phyloP scores from a whole-genome alignment of 1,140 invertebrate species.

The Laupala kohalensis region DNA sequence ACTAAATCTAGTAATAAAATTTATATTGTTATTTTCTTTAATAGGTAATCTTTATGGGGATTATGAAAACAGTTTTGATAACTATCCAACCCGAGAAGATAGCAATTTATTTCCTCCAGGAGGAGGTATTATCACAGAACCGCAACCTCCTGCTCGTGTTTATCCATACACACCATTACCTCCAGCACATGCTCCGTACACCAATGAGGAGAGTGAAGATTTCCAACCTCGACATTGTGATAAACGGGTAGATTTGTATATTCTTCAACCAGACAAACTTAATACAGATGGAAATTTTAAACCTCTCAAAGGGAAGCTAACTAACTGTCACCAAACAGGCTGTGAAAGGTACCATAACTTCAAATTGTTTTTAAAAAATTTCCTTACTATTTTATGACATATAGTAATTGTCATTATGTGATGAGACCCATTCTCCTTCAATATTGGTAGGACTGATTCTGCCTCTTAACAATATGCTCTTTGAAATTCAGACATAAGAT shows the following conservation, averaged over 20 bases:
- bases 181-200: neutral
- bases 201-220: conserved; percentile 30
- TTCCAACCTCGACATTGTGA: conserved; percentile 59
- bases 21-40: neutral
- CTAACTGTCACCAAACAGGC: conserved; percentile 76
- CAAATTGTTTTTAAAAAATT: no score
- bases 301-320: conserved; percentile 74
- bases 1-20: no score
- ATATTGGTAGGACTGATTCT: no score
- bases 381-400: no score
- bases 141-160: neutral
- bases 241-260: conserved; percentile 74
- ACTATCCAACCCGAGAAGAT: conserved; percentile 27
- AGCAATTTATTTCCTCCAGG: conserved; percentile 16
- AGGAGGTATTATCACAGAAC: neutral
- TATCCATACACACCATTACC: neutral
- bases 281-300: conserved; percentile 62
- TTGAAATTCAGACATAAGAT: no score
- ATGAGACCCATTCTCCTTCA: no score
- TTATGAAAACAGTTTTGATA: conserved; percentile 23
- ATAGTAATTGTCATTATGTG: no score
- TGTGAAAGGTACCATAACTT: conserved; percentile 83
- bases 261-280: conserved; percentile 63
- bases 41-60: conserved; percentile 22
- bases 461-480: no score